phyloP scores from a whole-genome alignment of 2,113 vertebrate genomes.

The Sterrhoptilus dennistouni region DNA sequence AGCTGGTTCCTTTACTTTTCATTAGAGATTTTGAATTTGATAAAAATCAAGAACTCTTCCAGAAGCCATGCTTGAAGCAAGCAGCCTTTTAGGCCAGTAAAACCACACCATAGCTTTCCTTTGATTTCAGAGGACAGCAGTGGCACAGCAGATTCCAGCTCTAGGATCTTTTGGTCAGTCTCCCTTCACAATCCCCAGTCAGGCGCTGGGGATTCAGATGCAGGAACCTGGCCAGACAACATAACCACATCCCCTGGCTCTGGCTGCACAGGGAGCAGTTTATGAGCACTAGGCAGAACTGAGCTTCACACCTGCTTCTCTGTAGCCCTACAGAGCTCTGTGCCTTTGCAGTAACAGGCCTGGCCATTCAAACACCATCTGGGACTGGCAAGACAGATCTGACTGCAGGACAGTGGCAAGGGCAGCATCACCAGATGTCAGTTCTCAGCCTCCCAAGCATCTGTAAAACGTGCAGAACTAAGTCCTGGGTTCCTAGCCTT shows the following conservation, averaged over 20 bases:
- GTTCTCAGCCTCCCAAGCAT: background rate
- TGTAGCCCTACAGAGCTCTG: background rate
- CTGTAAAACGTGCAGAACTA: background rate
- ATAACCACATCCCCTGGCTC: constrained; percentile 4
- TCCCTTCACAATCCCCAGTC: background rate
- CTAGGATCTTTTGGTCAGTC: background rate
- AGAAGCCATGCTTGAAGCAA: background rate
- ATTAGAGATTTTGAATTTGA: background rate
- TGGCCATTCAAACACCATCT: background rate
- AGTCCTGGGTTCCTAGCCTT: background rate
- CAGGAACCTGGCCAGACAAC: constrained; percentile 13
- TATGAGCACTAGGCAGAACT: background rate
- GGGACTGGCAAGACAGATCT: background rate
- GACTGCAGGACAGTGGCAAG: background rate
- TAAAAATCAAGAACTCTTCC: background rate
- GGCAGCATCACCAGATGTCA: background rate
- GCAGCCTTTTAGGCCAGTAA: background rate
- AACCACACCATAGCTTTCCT: background rate
- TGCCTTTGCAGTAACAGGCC: background rate
- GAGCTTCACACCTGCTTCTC: background rate
- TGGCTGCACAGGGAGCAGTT: background rate
- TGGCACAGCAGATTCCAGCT: background rate
- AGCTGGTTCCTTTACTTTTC: background rate
- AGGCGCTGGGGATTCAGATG: rapidly evolving
- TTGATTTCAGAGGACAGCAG: background rate